phyloP scores from a whole-genome alignment of 2,113 vertebrate genomes.

The Crypturellus undulatus region DNA sequence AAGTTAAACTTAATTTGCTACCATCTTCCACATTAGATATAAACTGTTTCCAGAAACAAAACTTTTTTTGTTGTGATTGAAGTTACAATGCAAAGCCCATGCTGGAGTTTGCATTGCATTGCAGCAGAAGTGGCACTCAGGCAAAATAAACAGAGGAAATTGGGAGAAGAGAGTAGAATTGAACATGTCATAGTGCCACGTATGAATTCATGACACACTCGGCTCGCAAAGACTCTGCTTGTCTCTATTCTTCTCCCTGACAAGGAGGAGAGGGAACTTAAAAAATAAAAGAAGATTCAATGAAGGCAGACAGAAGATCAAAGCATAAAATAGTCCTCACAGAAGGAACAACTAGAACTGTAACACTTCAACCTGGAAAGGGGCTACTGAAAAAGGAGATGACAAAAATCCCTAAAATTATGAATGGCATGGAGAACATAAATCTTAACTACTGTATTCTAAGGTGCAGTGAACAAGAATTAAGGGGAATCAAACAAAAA shows the following conservation, averaged over 20 bases:
- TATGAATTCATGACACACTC: neutral
- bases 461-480: neutral
- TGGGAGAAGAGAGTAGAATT: neutral
- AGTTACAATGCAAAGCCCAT: neutral
- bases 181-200: neutral
- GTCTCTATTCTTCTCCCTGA: neutral
- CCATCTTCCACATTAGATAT: neutral
- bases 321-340: neutral
- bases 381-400: neutral
- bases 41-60: neutral
- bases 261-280: neutral
- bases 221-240: neutral
- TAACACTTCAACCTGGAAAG: neutral
- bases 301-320: neutral
- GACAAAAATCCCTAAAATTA: neutral
- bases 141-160: neutral
- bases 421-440: slow-evolving; percentile 8
- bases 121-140: neutral
- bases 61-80: neutral
- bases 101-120: neutral
- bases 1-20: neutral
- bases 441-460: neutral
- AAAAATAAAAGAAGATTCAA: neutral
- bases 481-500: neutral
- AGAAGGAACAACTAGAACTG: neutral